These are phyloP conservation scores for Scolopax bukidnonensis DNA, from an alignment of 2,797 vertebrate genomes.

Conservation along the genomic window DNA sequence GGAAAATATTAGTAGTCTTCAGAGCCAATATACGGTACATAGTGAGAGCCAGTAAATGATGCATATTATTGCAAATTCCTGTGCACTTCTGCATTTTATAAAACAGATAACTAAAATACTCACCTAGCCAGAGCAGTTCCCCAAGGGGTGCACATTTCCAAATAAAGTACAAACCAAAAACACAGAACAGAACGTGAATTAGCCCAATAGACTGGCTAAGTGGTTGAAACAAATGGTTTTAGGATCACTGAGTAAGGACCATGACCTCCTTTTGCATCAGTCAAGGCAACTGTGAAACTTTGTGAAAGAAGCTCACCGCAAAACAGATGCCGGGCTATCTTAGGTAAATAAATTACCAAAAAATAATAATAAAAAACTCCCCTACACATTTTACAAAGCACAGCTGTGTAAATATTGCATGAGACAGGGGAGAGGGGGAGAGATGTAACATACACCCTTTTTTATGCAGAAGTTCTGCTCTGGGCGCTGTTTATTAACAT, in stretches of 20 bases:
- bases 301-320: conserved; percentile 56
- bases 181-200: conserved; percentile 2
- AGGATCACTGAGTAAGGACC: conserved; percentile 17
- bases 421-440: conserved; percentile 52
- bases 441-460: conserved; percentile 55
- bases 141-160: conserved; percentile 1
- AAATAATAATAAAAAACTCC: conserved; percentile 63
- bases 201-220: not conserved
- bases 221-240: conserved; percentile 43
- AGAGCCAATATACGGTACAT: conserved; percentile 45
- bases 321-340: conserved; percentile 67
- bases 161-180: conserved; percentile 48
- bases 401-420: conserved; percentile 68
- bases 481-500: conserved; percentile 47
- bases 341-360: conserved; percentile 72
- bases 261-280: conserved; percentile 56
- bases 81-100: conserved; percentile 60
- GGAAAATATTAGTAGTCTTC: conserved; percentile 65
- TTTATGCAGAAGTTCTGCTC: conserved; percentile 42
- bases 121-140: conserved; percentile 56
- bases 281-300: conserved; percentile 72
- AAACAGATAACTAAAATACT: conserved; percentile 60
- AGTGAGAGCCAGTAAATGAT: conserved; percentile 57
- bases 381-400: conserved; percentile 65
- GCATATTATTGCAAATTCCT: conserved; percentile 63